Evolutionary conservation across 2,888 invertebrate species (phyloP), one percentile per base, ranked within the genome.

Genomic region (Napeogenes inachia): DNA sequence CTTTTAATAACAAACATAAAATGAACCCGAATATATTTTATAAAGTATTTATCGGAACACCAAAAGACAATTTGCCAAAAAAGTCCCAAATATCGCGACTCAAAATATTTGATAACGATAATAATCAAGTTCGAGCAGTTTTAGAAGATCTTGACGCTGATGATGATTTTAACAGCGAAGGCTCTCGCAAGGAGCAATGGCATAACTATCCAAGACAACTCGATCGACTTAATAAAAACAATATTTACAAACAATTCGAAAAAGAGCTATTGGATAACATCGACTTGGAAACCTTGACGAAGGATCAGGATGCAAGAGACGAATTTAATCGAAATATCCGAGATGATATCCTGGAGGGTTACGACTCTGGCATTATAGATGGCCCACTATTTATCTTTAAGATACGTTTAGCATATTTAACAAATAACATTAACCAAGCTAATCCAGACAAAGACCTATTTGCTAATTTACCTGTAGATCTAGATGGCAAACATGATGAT

Each of bases 121-220:
- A 78, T 46, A 75, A 71, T 62, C 78, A 78, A 64, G 74, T 79
- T 32, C 57, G 57, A 53, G 75, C 81, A 38, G 77, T 77, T 66
- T 79, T 81, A 59, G 68, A 70, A 4, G 56, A 56, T 46, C 13
- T 60, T 6, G 67, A 66, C 45, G 68, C 69, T 58, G 65, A 70
- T 42, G 69, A 70, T 12, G 71, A 65, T 30, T 70, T 68, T 58
- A 67, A 71, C 45, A 81, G 80, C 2, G 79, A 87, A 65, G 85
- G 85, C n/a, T 84, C 79, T 64, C 74, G 84, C 50, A 81, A 84
- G 80, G 82, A 88, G 68, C 86, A 86, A 72, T 87, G 87, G 88
- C 87, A 85, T 62, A 86, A 87, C 71, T 89, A 89, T 66, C 88
- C 89, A 2, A 77, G 87, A 60, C 87, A 86, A 64, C 71, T 88